Evolutionary conservation across 2,888 invertebrate species (phyloP), one percentile per base, ranked within the genome.

Genomic region (Thalpophila matura): DNA sequence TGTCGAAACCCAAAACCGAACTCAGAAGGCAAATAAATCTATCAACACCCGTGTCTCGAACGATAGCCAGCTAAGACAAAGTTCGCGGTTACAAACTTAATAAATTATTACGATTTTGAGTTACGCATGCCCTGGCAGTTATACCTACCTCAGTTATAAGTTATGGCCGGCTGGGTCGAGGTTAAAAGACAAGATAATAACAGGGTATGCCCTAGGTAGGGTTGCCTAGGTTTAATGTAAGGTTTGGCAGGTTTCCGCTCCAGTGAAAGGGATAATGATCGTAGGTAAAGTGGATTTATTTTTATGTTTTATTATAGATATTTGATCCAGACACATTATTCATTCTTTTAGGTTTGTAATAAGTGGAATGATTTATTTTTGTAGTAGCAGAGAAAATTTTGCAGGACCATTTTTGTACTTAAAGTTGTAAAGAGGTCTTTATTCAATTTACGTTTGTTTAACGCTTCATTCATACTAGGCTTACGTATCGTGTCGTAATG

Each of bases 101-200:
- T 82, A 80, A 81, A 83, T 81, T 83, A 78, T 82, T 79, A 66
- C 74, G 59, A 74, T 77, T 80, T 77, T 80, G 80, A 80, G 76
- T 57, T 72, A 71, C 66, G 76, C 75, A 74, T 71, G 70, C 67
- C 59, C 55, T 56, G 73, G 54, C 78, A 67, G 76, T 63, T 67
- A 63, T 74, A 20, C 14, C 29, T 45, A 63, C 53, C 57, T 60
- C 12, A 18, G 60, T 54, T 69, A 65, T 81, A 79, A 86, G 74
- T 84, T 81, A 85, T 80, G 49, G 67, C 68, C 77, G 77, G 79
- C 66, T 61, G 70, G 74, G 63, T 20, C 64, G 33, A 63, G 85
- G 85, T 80, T 80, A 79, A 81, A 82, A 79, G 79, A 81, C 80
- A 76, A 80, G 74, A 77, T 81, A 81, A 84, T 83, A 83, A 77